A percentile compares a stretch with the other conserved stretches of the same genome.
Conservation (phyloP, 2,888 invertebrate genomes). For the Rhagium mordax region DNA sequence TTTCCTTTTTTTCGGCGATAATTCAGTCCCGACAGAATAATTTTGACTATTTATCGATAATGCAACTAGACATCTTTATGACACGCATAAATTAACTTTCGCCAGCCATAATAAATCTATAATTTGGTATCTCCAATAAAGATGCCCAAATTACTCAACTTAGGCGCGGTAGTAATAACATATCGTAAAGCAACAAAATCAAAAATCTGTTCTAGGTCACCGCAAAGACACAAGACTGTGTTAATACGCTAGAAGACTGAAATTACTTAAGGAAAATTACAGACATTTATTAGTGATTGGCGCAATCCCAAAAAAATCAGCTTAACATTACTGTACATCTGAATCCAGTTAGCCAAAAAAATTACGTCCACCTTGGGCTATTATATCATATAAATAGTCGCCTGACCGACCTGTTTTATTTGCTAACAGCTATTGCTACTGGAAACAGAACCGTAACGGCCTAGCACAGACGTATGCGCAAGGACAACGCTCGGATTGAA, state of each 20-base stretch:
- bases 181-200: background rate
- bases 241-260: background rate
- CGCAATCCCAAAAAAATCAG: slow-evolving; percentile 59
- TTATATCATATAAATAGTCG: slow-evolving; percentile 50
- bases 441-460: slow-evolving; percentile 59
- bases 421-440: slow-evolving; percentile 66
- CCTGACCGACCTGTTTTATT: slow-evolving; percentile 64
- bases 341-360: slow-evolving; percentile 51
- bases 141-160: background rate
- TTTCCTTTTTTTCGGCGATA: too few relatives aligned
- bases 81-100: background rate
- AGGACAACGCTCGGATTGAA: slow-evolving; percentile 8
- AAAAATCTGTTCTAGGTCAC: background rate
- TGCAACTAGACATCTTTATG: background rate
- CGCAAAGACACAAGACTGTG: background rate
- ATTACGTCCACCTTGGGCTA: slow-evolving; percentile 42
- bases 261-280: slow-evolving; percentile 60
- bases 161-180: background rate
- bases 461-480: slow-evolving; percentile 53
- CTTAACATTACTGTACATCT: slow-evolving; percentile 61
- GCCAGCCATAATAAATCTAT: background rate
- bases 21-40: too few relatives aligned
- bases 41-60: background rate
- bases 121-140: background rate
- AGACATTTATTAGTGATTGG: slow-evolving; percentile 63